Evolutionary conservation across 2,888 invertebrate genomes (phyloP).

Genomic region (Andrena marginata): DNA sequence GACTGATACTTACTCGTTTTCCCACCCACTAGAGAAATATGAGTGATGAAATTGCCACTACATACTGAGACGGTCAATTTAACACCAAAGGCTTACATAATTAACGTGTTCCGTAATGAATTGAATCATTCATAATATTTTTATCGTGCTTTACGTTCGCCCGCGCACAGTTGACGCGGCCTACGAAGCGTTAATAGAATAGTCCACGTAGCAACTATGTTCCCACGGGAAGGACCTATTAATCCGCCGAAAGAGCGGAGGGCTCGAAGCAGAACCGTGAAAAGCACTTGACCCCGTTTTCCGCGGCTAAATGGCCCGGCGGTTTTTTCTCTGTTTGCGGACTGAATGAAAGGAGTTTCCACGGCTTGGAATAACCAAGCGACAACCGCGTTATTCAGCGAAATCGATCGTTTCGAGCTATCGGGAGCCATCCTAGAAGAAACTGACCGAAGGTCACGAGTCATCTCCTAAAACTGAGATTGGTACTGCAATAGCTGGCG

Average conservation of each 20-base stretch:
- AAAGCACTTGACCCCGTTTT: constrained; percentile 58
- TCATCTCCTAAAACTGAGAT: not conserved
- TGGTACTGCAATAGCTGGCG: constrained; percentile 27
- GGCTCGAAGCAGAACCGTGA: constrained; percentile 35
- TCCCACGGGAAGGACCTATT: constrained; percentile 34
- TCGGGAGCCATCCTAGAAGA: not conserved
- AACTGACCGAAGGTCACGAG: constrained; percentile 45
- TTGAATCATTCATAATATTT: not conserved
- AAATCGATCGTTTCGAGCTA: constrained; percentile 10
- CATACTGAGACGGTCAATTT: no score
- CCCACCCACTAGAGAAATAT: no score
- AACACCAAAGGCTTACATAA: no score
- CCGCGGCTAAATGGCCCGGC: constrained; percentile 44
- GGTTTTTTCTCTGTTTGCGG: constrained; percentile 33
- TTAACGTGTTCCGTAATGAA: no score
- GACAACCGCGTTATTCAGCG: not conserved
- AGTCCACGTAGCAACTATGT: constrained; percentile 10
- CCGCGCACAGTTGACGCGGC: not conserved
- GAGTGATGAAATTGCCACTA: no score
- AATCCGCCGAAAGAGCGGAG: constrained; percentile 45
- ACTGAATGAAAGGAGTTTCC: constrained; percentile 45
- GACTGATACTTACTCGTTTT: no score
- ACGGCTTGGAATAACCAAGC: constrained; percentile 2
- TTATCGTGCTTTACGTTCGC: not conserved
- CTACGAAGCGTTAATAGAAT: not conserved